Conservation (phyloP, 2,113 vertebrate genomes). For the Tragelaphus strepsiceros region DNA sequence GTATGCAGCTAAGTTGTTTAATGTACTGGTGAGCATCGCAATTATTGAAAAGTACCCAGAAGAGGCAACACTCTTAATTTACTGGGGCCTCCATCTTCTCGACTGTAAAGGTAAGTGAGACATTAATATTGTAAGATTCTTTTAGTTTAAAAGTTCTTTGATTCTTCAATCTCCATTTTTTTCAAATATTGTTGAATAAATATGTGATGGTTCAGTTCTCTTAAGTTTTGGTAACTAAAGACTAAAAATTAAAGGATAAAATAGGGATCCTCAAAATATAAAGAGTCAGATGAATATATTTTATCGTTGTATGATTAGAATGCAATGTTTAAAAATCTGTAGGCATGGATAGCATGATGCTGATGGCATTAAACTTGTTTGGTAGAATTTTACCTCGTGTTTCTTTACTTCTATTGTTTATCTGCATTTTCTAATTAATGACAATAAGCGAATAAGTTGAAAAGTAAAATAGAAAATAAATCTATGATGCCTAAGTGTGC, state of each 20-base stretch:
- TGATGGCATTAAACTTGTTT: no score
- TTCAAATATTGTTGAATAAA: not conserved
- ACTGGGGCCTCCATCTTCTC: not conserved
- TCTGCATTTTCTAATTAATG: not conserved
- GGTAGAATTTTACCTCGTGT: not conserved
- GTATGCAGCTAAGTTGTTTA: not conserved
- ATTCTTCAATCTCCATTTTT: not conserved
- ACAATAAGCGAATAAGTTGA: not conserved
- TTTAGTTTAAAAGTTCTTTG: not conserved
- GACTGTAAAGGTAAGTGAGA: not conserved
- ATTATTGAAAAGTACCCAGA: not conserved
- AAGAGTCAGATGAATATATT: not conserved
- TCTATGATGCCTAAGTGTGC: not conserved
- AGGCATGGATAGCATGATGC: accelerated
- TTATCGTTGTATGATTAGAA: not conserved
- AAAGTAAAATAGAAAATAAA: not conserved
- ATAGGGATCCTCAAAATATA: not conserved
- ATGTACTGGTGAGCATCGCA: not conserved
- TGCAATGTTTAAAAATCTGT: not conserved
- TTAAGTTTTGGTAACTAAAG: not conserved
- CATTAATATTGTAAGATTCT: not conserved
- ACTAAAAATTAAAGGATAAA: not conserved
- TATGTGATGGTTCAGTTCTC: not conserved
- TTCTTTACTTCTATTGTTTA: not conserved
- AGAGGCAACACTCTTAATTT: not conserved